A percentile compares a stretch with the other conserved stretches of the same genome.
phyloP scores from a whole-genome alignment of 2,113 vertebrate genomes.

The Anthoscopus minutus region DNA sequence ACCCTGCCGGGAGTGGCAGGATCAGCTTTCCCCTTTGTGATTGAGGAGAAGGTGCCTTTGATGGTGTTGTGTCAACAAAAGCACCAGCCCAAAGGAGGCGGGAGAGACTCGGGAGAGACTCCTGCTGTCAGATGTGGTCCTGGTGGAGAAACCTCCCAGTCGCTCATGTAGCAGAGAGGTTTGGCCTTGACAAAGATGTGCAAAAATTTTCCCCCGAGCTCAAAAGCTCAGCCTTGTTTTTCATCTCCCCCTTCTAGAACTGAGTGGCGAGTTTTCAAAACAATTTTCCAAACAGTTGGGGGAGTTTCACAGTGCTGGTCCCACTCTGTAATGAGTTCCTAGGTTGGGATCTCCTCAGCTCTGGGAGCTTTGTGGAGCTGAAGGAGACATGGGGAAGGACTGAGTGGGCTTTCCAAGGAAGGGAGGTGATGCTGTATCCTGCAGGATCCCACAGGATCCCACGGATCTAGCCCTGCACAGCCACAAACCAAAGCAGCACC shows the following conservation, averaged over 20 bases:
- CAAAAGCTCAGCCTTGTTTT: neutral
- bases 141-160: neutral
- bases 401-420: neutral
- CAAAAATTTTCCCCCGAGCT: neutral
- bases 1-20: neutral
- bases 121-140: slow-evolving; percentile 22
- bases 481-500: rapidly evolving
- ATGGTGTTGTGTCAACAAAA: slow-evolving; percentile 52
- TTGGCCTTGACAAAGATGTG: neutral
- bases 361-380: neutral
- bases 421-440: rapidly evolving
- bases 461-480: neutral
- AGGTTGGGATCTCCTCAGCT: neutral
- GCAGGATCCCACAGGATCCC: neutral
- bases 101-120: neutral
- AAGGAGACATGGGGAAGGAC: neutral
- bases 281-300: neutral
- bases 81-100: neutral
- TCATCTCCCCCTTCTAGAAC: neutral
- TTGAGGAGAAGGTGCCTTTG: slow-evolving; percentile 6
- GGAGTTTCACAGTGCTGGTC: neutral
- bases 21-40: neutral
- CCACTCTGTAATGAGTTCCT: neutral
- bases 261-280: neutral
- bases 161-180: rapidly evolving